phyloP scores from a whole-genome alignment of 2,113 vertebrate genomes.

The Paraplagusia blochii region DNA sequence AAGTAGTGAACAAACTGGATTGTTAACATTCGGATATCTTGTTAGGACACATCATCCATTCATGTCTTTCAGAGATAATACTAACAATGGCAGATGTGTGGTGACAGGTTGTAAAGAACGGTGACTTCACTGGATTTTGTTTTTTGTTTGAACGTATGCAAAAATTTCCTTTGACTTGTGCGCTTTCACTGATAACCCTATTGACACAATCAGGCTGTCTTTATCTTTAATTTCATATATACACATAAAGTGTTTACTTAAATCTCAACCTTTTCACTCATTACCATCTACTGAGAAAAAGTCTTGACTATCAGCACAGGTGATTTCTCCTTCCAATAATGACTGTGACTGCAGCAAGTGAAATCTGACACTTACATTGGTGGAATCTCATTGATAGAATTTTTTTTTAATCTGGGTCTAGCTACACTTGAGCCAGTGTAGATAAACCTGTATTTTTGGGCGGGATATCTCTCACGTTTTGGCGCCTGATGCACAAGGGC shows the following conservation, averaged over 20 bases:
- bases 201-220: background rate
- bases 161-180: too few species aligned
- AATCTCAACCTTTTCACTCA: slow-evolving; percentile 9
- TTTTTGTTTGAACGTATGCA: background rate
- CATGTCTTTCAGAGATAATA: background rate
- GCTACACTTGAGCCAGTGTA: too few species aligned
- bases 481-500: too few species aligned
- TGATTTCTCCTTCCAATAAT: background rate
- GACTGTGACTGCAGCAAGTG: too few species aligned
- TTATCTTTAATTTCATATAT: background rate
- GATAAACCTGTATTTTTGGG: too few species aligned
- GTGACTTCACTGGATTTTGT: slow-evolving; percentile 1
- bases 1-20: slow-evolving; percentile 17
- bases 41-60: slow-evolving; percentile 23
- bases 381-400: too few species aligned
- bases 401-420: too few species aligned
- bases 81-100: background rate
- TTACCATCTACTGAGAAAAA: background rate
- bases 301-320: background rate
- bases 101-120: background rate
- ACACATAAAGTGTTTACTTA: background rate
- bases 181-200: too few species aligned
- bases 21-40: slow-evolving; percentile 31
- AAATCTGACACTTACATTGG: too few species aligned
- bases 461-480: too few species aligned